Evolutionary conservation across 2,113 vertebrate genomes (phyloP).

Genomic region (Hippopotamus amphibius): DNA sequence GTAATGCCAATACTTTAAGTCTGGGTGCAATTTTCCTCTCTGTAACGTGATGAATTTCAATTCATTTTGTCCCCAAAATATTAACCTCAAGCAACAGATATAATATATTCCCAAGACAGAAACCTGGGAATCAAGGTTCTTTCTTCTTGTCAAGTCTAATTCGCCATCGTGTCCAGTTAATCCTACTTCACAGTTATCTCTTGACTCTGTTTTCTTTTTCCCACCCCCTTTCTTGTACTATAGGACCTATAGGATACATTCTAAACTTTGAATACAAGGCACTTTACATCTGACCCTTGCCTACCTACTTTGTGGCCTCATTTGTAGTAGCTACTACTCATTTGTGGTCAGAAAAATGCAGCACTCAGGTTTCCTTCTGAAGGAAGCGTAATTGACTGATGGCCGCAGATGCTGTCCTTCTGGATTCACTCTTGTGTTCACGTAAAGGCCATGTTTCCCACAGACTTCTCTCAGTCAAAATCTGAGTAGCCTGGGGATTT

Average conservation of each 20-base stretch:
- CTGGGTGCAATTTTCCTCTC: neutral
- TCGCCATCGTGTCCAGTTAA: neutral
- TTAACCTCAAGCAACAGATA: constrained; percentile 28
- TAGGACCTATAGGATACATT: neutral
- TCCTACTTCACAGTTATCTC: neutral
- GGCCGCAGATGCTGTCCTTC: neutral
- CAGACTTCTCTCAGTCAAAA: neutral
- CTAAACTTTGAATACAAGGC: neutral
- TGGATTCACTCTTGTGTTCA: neutral
- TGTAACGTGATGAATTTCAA: constrained; percentile 15
- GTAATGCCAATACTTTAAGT: constrained; percentile 30
- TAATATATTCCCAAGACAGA: constrained; percentile 29
- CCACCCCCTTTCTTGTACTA: neutral
- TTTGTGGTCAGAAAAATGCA: constrained; percentile 9
- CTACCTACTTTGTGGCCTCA: neutral
- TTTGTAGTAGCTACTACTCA: neutral
- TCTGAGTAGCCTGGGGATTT: neutral
- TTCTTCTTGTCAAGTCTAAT: constrained; percentile 18
- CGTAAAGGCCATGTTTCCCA: neutral
- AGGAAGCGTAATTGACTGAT: neutral
- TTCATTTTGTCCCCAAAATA: constrained; percentile 4
- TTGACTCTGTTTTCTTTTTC: neutral
- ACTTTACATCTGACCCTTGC: neutral
- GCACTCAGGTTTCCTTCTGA: neutral
- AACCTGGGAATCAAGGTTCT: neutral